Conservation (phyloP, 2,113 vertebrate genomes). For the Chloebia gouldiae region DNA sequence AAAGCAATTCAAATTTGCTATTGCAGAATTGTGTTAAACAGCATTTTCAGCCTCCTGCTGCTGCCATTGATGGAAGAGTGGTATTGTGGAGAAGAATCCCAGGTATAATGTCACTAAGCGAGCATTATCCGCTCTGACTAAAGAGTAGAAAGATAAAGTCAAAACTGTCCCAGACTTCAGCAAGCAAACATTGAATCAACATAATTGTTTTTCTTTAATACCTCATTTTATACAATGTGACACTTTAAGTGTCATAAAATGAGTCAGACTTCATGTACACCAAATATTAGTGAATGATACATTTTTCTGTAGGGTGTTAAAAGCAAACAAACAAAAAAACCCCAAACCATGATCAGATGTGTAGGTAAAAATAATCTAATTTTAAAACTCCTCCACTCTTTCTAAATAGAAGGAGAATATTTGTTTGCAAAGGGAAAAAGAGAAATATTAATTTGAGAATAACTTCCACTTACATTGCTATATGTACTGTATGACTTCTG, state of each 20-base stretch:
- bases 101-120: background rate
- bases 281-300: background rate
- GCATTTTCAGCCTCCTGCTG: constrained; percentile 35
- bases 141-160: background rate
- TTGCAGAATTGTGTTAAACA: background rate
- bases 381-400: background rate
- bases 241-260: background rate
- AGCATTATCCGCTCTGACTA: background rate
- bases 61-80: background rate
- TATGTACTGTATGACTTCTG: background rate
- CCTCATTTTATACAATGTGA: background rate
- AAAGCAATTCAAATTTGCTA: background rate
- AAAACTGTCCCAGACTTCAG: background rate
- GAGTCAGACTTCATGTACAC: background rate
- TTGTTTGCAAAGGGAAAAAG: background rate
- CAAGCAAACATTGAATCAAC: background rate
- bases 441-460: background rate
- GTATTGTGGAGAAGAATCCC: background rate
- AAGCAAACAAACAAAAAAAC: rapidly evolving
- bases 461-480: background rate
- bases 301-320: background rate
- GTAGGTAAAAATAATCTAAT: background rate
- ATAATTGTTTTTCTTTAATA: background rate
- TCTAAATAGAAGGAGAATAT: background rate
- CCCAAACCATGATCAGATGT: background rate